phyloP scores from a whole-genome alignment of 2,888 invertebrate species.

The Hirtodrosophila trivittata region DNA sequence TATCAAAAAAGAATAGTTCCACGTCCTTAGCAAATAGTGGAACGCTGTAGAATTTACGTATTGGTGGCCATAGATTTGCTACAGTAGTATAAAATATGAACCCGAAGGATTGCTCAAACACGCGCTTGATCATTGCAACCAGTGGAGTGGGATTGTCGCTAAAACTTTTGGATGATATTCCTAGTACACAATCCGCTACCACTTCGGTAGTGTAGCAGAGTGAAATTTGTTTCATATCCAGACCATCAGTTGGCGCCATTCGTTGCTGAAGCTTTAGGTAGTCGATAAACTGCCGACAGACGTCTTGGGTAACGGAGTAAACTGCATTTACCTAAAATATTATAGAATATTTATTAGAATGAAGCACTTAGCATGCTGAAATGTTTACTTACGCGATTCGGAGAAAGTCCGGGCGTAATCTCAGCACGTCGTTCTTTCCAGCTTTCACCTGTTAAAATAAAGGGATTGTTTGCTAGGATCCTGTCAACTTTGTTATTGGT shows the following conservation, averaged over 20 bases:
- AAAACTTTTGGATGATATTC: slow-evolving; percentile 83
- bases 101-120: slow-evolving; percentile 72
- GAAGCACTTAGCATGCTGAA: neutral
- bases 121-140: slow-evolving; percentile 69
- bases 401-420: slow-evolving; percentile 85
- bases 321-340: slow-evolving; percentile 82
- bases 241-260: slow-evolving; percentile 73
- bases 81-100: slow-evolving; percentile 60
- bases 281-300: slow-evolving; percentile 82
- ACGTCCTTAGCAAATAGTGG: slow-evolving; percentile 85
- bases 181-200: slow-evolving; percentile 84
- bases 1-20: slow-evolving; percentile 82
- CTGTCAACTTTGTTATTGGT: slow-evolving; percentile 83
- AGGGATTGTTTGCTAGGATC: slow-evolving; percentile 84
- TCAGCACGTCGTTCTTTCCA: slow-evolving; percentile 85
- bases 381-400: slow-evolving; percentile 82
- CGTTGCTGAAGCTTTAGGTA: slow-evolving; percentile 81
- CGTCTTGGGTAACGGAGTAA: slow-evolving; percentile 84
- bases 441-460: slow-evolving; percentile 83
- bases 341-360: neutral
- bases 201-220: slow-evolving; percentile 83
- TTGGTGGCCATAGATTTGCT: slow-evolving; percentile 72
- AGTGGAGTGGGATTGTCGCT: slow-evolving; percentile 73
- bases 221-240: slow-evolving; percentile 82
- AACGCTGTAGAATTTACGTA: slow-evolving; percentile 64